A percentile compares a stretch with the other conserved stretches of the same genome.
Conservation (phyloP, 2,797 vertebrate genomes). For the Vespertilio murinus region DNA sequence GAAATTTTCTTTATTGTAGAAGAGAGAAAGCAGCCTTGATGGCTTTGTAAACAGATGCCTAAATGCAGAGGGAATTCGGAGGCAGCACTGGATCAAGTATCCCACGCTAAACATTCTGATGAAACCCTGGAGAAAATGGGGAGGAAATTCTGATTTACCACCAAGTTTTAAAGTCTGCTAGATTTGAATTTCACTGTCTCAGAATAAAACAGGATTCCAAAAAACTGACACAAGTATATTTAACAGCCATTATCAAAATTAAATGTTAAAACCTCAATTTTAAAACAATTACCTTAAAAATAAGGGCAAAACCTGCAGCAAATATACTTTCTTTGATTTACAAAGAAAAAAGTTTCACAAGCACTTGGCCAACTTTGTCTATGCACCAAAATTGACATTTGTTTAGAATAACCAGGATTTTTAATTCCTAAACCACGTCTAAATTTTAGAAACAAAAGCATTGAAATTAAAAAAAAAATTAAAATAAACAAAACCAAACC, state of each 20-base stretch:
- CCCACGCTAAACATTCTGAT: constrained; percentile 98
- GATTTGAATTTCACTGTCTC: neutral
- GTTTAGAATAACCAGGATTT: constrained; percentile 63
- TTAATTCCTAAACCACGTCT: constrained; percentile 72
- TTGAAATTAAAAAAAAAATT: neutral
- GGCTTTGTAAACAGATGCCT: constrained; percentile 95
- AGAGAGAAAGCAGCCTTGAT: constrained; percentile 93
- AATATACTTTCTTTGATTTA: constrained; percentile 53
- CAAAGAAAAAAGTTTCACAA: constrained; percentile 42
- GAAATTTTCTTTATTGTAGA: constrained; percentile 99
- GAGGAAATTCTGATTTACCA: constrained; percentile 54
- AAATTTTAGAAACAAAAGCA: constrained; percentile 66
- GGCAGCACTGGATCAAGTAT: constrained; percentile 98
- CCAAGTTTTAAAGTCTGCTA: constrained; percentile 22
- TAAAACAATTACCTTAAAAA: constrained; percentile 54
- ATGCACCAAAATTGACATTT: constrained; percentile 69
- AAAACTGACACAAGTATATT: constrained; percentile 41
- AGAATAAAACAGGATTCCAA: neutral
- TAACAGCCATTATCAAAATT: constrained; percentile 39
- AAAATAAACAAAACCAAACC: constrained; percentile 57
- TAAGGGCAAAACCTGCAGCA: neutral
- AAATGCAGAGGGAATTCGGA: constrained; percentile 95
- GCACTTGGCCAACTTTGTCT: constrained; percentile 5
- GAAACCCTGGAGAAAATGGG: constrained; percentile 89
- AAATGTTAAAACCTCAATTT: constrained; percentile 57